Evolutionary conservation across 1,140 invertebrate species (phyloP).

Genomic region (Drosophila ananassae): DNA sequence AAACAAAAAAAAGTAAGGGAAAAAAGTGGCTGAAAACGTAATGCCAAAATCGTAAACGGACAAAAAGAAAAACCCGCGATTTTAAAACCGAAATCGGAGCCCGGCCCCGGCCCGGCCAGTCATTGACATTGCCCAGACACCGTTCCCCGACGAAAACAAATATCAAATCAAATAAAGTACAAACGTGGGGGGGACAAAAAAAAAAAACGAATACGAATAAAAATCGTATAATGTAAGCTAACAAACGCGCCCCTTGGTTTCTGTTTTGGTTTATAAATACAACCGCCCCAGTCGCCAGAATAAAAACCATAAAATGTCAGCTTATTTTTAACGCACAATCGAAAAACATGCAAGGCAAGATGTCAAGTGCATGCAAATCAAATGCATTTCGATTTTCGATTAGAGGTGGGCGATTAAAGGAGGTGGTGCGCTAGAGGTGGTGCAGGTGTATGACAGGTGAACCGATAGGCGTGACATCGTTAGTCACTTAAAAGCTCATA

Average conservation of each 20-base stretch:
- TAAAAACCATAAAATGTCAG: conserved; percentile 55
- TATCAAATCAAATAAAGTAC: conserved; percentile 18
- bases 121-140: conserved; percentile 43
- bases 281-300: conserved; percentile 16
- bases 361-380: conserved; percentile 55
- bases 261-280: conserved; percentile 36
- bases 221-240: conserved; percentile 32
- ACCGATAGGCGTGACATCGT: conserved; percentile 23
- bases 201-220: not conserved
- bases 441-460: not conserved
- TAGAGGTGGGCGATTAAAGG: too few relatives aligned
- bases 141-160: conserved; percentile 38
- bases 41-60: conserved; percentile 19
- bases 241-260: conserved; percentile 32
- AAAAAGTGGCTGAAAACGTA: conserved; percentile 21
- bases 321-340: conserved; percentile 49
- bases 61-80: conserved; percentile 12
- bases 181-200: not conserved
- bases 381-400: conserved; percentile 6
- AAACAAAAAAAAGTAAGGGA: conserved; percentile 27
- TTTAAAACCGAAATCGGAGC: conserved; percentile 25
- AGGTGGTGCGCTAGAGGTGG: too few relatives aligned
- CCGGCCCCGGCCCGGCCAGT: conserved; percentile 7
- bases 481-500: conserved; percentile 20
- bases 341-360: conserved; percentile 25